Conservation (phyloP, 2,113 vertebrate genomes). For the Callithrix jacchus region DNA sequence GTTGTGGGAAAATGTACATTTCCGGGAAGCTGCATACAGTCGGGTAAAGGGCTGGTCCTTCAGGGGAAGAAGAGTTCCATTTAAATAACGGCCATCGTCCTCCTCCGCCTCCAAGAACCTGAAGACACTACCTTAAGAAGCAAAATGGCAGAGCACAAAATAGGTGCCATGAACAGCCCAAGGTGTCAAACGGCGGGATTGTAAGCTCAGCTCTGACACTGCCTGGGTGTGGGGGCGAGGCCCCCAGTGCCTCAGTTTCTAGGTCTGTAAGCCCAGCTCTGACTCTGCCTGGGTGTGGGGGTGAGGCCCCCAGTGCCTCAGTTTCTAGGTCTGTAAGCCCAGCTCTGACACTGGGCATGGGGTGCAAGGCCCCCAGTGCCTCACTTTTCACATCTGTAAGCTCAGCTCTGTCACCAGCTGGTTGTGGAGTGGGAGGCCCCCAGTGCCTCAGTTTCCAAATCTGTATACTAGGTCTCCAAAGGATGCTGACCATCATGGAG, state of each 20-base stretch:
- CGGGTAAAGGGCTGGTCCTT: accelerated
- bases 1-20: accelerated
- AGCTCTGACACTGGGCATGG: accelerated
- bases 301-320: accelerated
- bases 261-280: too few species aligned
- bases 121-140: not conserved
- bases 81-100: accelerated
- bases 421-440: accelerated
- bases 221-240: accelerated
- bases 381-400: too few species aligned
- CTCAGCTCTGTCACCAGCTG: too few species aligned
- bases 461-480: not conserved
- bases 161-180: accelerated
- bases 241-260: accelerated
- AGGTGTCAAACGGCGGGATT: accelerated
- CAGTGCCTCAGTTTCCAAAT: accelerated
- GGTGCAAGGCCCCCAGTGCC: accelerated
- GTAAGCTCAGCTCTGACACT: not conserved
- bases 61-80: accelerated
- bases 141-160: accelerated
- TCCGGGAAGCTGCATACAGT: accelerated
- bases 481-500: accelerated
- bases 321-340: not conserved
- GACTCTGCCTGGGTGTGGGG: too few species aligned
- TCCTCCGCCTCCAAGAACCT: accelerated